Percentiles rank a stretch among this genome's conserved stretches.
Conservation (phyloP, 2,113 vertebrate genomes). For the Macquaria ambigua region DNA sequence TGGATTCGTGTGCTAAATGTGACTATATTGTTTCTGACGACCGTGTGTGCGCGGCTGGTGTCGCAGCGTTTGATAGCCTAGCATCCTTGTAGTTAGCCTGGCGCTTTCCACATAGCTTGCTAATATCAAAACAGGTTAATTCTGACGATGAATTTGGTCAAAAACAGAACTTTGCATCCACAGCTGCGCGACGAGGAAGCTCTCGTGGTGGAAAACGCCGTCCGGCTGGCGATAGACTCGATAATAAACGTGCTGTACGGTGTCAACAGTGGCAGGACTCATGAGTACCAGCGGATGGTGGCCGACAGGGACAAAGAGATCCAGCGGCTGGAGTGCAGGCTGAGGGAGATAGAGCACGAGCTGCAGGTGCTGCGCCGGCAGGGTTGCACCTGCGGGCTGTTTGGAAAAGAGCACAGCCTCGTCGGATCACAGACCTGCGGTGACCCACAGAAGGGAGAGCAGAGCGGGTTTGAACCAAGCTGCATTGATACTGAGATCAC, state of each 20-base stretch:
- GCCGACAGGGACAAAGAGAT: slow-evolving; percentile 80
- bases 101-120: neutral
- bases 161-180: slow-evolving; percentile 28
- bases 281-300: slow-evolving; percentile 74
- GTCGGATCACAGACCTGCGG: neutral
- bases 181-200: slow-evolving; percentile 73
- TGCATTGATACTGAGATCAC: neutral
- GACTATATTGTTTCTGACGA: neutral
- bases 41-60: neutral
- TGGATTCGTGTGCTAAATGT: fast-evolving
- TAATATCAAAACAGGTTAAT: neutral
- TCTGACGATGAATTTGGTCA: slow-evolving; percentile 57
- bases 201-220: slow-evolving; percentile 75
- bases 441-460: neutral
- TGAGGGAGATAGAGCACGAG: slow-evolving; percentile 61
- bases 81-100: slow-evolving; percentile 2
- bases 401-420: neutral
- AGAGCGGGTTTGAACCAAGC: neutral
- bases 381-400: slow-evolving; percentile 45
- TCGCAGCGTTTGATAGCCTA: neutral
- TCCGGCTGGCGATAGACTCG: slow-evolving; percentile 74
- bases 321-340: slow-evolving; percentile 67
- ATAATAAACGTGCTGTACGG: slow-evolving; percentile 76
- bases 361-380: slow-evolving; percentile 49
- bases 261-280: slow-evolving; percentile 56